Evolutionary conservation across 2,113 vertebrate genomes (phyloP), one percentile per base, ranked within the genome.

Genomic region (Microcebus jonahi): DNA sequence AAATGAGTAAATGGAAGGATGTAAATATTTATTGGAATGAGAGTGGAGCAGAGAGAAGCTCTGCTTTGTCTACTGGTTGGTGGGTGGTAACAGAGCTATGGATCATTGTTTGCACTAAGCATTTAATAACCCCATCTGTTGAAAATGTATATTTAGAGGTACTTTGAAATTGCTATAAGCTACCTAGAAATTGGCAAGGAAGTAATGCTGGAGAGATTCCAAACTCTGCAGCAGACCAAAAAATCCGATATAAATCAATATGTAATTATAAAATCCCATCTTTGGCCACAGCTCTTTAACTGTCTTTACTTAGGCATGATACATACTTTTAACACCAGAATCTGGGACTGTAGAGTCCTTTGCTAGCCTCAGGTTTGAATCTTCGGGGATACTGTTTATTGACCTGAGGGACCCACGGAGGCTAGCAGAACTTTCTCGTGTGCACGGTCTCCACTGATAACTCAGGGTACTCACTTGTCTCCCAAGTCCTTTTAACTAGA

Each of bases 51-150:
- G 48, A 82, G 84, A 92, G 73, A 83, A 59, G 48, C 50, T 68
- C 75, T 17, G 65, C 96, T 96, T 95, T 97, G 87, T 97, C 80
- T 96, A 0, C 80, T 84, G 42, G 95, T 93, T 84, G 42, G 95
- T 93, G 87, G 96, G 96, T 73, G 91, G 91, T 36, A 59, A 75
- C 96, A 48, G 53, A 65, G 88, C 93, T 95, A 92, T 82, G 95
- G 96, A 92, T 98, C 96, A 95, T 85, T 96, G 97, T 97, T 97
- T 92, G 95, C 88, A 88, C 75, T 87, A 70, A 95, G 95, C 57
- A 63, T 94, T 96, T 96, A 97, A 97, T 97, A 96, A 96, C 88
- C 90, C 96, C 96, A 97, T 96, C 92, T 98, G 96, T 94, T 96
- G 76, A 76, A 91, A 92, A 96, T 95, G 71, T 73, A 80, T 90